phyloP scores from a whole-genome alignment of 2,888 invertebrate species.

The Nomada lathburiana region DNA sequence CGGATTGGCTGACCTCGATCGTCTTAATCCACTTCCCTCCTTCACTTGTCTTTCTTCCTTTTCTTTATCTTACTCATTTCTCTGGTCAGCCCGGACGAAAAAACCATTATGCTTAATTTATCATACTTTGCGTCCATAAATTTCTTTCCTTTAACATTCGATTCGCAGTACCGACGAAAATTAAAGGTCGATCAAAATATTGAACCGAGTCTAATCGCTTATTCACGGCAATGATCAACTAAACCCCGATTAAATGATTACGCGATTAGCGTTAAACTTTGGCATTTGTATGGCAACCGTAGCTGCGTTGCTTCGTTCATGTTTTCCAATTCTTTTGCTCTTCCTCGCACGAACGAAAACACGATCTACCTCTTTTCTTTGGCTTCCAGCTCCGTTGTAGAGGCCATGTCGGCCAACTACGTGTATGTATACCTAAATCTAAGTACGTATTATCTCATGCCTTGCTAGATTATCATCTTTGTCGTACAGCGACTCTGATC shows the following conservation, averaged over 20 bases:
- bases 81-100: constrained; percentile 43
- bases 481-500: constrained; percentile 64
- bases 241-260: constrained; percentile 71
- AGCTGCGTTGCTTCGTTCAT: constrained; percentile 16
- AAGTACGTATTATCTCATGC: constrained; percentile 51
- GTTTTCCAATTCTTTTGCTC: background rate
- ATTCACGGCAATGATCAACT: constrained; percentile 72
- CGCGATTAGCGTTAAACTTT: constrained; percentile 69
- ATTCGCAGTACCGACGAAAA: constrained; percentile 39
- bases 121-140: constrained; percentile 10
- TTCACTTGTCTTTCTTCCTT: background rate
- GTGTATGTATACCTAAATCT: constrained; percentile 48
- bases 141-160: constrained; percentile 1
- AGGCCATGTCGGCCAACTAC: constrained; percentile 32
- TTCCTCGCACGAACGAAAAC: constrained; percentile 40
- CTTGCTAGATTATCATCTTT: constrained; percentile 52
- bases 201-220: constrained; percentile 62
- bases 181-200: constrained; percentile 36
- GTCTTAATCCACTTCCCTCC: background rate
- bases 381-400: constrained; percentile 63
- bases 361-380: constrained; percentile 59
- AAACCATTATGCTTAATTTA: background rate
- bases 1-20: constrained; percentile 63
- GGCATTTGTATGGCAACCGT: constrained; percentile 62
- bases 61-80: background rate